Evolutionary conservation across 2,888 invertebrate species (phyloP).

Genomic region (Candidula unifasciata): DNA sequence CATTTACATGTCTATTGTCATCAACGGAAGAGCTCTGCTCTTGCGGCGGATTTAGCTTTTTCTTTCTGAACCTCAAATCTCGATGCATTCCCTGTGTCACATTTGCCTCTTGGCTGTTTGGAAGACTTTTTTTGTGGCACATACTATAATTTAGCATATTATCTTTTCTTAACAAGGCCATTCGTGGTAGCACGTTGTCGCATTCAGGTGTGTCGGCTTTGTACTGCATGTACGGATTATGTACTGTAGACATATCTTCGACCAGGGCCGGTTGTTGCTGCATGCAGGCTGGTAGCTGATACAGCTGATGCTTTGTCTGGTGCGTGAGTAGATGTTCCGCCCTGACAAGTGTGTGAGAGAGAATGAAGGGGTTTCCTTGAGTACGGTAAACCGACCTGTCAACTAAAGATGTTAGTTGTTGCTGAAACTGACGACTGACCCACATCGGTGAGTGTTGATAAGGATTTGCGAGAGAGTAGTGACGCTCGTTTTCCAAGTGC

Average conservation of each 20-base stretch:
- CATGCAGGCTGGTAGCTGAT: not conserved
- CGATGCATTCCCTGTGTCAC: too few relatives aligned
- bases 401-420: not conserved
- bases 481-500: not conserved
- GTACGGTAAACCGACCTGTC: not conserved
- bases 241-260: not conserved
- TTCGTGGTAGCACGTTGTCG: too few relatives aligned
- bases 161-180: too few relatives aligned
- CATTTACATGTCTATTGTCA: not conserved
- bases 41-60: too few relatives aligned
- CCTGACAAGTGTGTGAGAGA: constrained; percentile 12
- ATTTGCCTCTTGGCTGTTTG: too few relatives aligned
- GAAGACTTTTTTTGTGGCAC: too few relatives aligned
- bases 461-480: not conserved
- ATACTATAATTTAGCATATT: too few relatives aligned
- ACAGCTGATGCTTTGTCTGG: not conserved
- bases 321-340: not conserved
- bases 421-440: too few relatives aligned
- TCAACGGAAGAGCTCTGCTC: not conserved
- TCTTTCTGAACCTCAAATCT: too few relatives aligned
- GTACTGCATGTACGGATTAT: too few relatives aligned
- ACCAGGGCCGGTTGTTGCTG: not conserved
- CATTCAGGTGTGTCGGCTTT: too few relatives aligned
- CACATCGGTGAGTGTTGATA: not conserved
- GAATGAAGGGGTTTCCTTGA: not conserved